Base-by-base conservation (phyloP, 2,113 vertebrate species). In the Panurus biarmicus region DNA sequence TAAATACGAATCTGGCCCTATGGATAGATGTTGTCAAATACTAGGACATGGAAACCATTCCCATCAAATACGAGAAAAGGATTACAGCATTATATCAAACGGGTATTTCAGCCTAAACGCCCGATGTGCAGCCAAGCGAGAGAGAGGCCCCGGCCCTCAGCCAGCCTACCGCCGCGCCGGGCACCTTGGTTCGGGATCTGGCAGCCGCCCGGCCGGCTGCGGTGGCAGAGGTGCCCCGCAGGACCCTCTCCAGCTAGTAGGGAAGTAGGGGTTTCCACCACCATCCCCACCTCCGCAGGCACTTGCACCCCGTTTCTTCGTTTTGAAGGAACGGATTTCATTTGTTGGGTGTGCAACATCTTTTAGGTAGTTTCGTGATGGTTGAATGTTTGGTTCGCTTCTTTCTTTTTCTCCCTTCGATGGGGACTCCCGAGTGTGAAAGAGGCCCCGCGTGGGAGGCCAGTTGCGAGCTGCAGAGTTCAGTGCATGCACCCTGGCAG, bases 21-120 rank as follows among this genome's bases (percentile, higher is more conserved):
- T 96, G 95, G 97, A 94, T 97, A 97, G 95, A 96, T 98, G 98
- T 98, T 97, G 96, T 98, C 97, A 98, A 98, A 98, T 98, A 98
- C 94, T 90, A 73, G 94, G 95, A 96, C 94, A 50, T 51, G 96
- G 96, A 97, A 97, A 96, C 95, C 95, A 93, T 97, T 98, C 96
- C 97, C 97, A 98, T 96, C 97, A 96, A 96, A 97, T 96, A 97
- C 19, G 96, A 97, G 97, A 96, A 96, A 95, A 95, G 96, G 97
- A 96, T 98, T 97, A 97, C 84, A 58, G 93, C 90, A 12, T 93
- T 96, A 64, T 97, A 97, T 97, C 96, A 97, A 96, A 96, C 93
- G 89, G 85, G 91, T 82, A 93, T 95, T 97, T 97, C 96, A 81
- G 90, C 96, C 94, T 94, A 79, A 91, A 85, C 60, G n/a, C 72